A percentile compares a stretch with the other conserved stretches of the same genome.
phyloP scores from a whole-genome alignment of 2,888 invertebrate species.

The Epinotia bilunana region DNA sequence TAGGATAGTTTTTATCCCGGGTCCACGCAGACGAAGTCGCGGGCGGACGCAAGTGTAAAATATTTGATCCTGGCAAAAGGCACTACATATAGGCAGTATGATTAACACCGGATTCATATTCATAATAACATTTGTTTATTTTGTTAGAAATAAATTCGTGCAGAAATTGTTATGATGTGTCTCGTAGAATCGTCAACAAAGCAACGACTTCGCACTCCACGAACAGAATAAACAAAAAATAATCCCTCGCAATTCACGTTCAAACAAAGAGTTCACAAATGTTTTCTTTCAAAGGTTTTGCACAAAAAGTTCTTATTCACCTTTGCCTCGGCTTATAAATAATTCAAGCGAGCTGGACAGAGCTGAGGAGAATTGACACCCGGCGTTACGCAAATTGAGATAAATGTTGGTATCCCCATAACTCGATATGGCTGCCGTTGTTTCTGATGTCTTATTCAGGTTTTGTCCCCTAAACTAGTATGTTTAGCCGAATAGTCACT shows the following conservation, averaged over 20 bases:
- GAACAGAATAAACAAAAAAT: constrained; percentile 22
- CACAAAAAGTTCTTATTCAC: constrained; percentile 30
- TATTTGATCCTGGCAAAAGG: too few species aligned
- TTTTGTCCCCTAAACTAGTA: neutral
- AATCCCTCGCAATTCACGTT: constrained; percentile 8
- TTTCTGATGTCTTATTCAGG: constrained; percentile 22
- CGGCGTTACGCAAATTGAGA: constrained; percentile 34
- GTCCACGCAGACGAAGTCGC: too few species aligned
- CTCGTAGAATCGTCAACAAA: constrained; percentile 4
- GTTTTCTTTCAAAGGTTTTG: constrained; percentile 16
- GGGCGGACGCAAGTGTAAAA: too few species aligned
- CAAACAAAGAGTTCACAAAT: constrained; percentile 20
- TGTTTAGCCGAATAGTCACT: neutral
- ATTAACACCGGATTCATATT: neutral
- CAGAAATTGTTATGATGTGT: too few species aligned
- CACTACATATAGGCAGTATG: too few species aligned
- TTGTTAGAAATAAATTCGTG: too few species aligned
- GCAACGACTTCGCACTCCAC: neutral
- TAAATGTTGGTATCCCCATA: constrained; percentile 26
- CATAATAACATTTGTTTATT: neutral
- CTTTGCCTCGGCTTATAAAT: constrained; percentile 33
- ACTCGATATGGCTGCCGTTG: constrained; percentile 13
- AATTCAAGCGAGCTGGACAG: constrained; percentile 33
- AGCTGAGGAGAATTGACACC: constrained; percentile 32
- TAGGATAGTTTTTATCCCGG: too few species aligned